Evolutionary conservation across 2,888 invertebrate species (phyloP).

Genomic region (Anthophora plumipes): DNA sequence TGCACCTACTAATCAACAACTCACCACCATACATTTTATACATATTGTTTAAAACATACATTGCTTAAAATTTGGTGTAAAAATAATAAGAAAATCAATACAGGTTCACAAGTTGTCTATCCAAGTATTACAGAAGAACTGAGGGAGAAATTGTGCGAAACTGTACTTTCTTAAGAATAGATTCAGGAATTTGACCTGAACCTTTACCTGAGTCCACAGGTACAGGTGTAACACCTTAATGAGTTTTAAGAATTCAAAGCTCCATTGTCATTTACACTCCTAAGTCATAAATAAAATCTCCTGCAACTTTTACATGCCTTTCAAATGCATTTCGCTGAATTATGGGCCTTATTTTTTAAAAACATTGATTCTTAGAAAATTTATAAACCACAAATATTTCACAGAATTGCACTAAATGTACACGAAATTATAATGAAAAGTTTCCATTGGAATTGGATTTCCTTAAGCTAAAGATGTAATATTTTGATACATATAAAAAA

Average conservation of each 20-base stretch:
- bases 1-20: conserved; percentile 15
- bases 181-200: conserved; percentile 18
- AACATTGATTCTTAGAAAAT: neutral
- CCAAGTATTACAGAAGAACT: neutral
- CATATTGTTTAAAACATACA: conserved; percentile 59
- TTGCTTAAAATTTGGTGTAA: conserved; percentile 12
- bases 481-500: neutral
- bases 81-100: neutral
- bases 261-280: neutral
- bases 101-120: neutral
- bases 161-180: neutral
- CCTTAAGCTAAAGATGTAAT: neutral
- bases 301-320: neutral
- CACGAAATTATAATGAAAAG: neutral
- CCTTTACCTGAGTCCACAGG: conserved; percentile 30
- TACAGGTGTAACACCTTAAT: neutral
- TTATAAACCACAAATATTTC: neutral
- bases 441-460: neutral
- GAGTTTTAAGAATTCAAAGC: neutral
- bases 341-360: neutral
- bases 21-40: conserved; percentile 61
- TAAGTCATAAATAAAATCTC: conserved; percentile 15
- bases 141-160: neutral
- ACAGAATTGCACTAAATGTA: neutral
- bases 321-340: neutral